A percentile compares a stretch with the other conserved stretches of the same genome.
phyloP scores from a whole-genome alignment of 2,113 vertebrate genomes.

The Osmerus eperlanus region DNA sequence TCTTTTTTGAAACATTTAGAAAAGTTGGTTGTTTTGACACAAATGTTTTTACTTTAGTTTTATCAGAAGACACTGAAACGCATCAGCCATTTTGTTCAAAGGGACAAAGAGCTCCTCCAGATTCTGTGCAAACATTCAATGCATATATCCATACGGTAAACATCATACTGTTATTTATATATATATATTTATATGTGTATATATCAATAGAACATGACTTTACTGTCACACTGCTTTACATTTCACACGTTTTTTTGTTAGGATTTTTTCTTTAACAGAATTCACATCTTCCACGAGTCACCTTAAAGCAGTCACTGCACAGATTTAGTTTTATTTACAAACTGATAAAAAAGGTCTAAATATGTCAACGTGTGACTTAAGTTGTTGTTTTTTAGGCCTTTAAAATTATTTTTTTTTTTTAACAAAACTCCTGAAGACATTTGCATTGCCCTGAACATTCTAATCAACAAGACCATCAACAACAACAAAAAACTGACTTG shows the following conservation, averaged over 20 bases:
- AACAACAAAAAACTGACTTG: slow-evolving; percentile 34
- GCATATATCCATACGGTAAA: slow-evolving; percentile 73
- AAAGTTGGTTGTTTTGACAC: slow-evolving; percentile 46
- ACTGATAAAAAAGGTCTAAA: slow-evolving; percentile 60
- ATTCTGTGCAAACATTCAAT: slow-evolving; percentile 73
- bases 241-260: slow-evolving; percentile 29
- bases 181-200: slow-evolving; percentile 49
- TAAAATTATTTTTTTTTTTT: too few species aligned
- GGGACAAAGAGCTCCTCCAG: slow-evolving; percentile 42
- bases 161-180: slow-evolving; percentile 51
- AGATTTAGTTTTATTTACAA: slow-evolving; percentile 70
- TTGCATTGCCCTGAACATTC: slow-evolving; percentile 19
- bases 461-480: slow-evolving; percentile 25
- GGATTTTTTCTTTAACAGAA: slow-evolving; percentile 41
- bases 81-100: slow-evolving; percentile 53
- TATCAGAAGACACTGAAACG: slow-evolving; percentile 40
- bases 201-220: slow-evolving; percentile 64
- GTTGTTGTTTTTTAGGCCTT: slow-evolving; percentile 27
- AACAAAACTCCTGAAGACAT: slow-evolving; percentile 4
- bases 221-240: slow-evolving; percentile 66
- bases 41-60: slow-evolving; percentile 33
- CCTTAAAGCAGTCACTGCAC: slow-evolving; percentile 62
- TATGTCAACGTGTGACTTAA: slow-evolving; percentile 53
- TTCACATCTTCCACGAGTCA: slow-evolving; percentile 64
- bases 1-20: slow-evolving; percentile 40